Base-by-base conservation (phyloP, 2,797 vertebrate species). In the Hippocampus kuda region DNA sequence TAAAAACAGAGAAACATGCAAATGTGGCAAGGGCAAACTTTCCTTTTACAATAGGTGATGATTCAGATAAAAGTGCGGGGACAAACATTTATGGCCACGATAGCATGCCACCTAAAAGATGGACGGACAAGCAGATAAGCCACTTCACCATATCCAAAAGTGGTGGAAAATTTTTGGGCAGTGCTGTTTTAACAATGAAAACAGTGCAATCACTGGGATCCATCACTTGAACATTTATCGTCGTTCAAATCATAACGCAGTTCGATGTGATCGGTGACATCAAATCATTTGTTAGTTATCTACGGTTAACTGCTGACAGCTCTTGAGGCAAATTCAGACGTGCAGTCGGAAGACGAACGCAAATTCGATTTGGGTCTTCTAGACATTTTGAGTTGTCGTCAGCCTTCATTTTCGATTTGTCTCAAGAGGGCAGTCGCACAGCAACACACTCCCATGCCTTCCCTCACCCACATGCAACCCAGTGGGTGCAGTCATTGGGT, bases 401-500 rank as follows among this genome's bases (percentile, higher is more conserved):
- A 63, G 61, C 61, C 59, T 38, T 62, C 20, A 5, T 8, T 62
- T 20, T 41, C 41, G 60, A 42, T 62, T 62, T 42, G 38, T 34
- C 22, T 65, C 13, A 26, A 26, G 15, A 2, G 44, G 16, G 3
- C 34, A 66, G 38, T 54, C 18, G 20, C 48, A 66, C 48, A 53
- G 7, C 18, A 38, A 49, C 26, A 53, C 27, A 53, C 27, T 22
- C n/a, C 64, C 80, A 81, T 87, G 82, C 91, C 80, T 75, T 72
- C 80, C 75, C 87, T 87, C 87, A 88, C 89, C 85, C 82, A 81
- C 54, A 66, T 66, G 76, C 83, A 60, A 79, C 78, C 91, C 92
- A 92, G 91, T 88, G 83, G 87, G 71, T 85, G 76, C 75, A 84
- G 84, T 94, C 92, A 94, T 70, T 92, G 90, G 84, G 88, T 88